These are phyloP conservation scores for Moxostoma hubbsi DNA, from an alignment of 2,797 vertebrate species.

Conservation along the genomic window DNA sequence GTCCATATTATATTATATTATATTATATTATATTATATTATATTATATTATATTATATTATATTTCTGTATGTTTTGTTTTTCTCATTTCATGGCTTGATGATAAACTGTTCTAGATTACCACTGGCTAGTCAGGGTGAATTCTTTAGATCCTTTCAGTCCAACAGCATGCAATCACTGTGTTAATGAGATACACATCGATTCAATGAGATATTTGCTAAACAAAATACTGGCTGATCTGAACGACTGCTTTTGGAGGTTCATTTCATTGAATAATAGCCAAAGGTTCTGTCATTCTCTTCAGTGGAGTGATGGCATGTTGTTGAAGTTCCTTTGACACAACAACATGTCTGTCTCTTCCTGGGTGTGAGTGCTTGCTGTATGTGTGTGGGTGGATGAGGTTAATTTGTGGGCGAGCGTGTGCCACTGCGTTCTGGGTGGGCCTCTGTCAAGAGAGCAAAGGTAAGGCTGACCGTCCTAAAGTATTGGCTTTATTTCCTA, in stretches of 20 bases:
- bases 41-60: too few species aligned
- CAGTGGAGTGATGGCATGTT: conserved; percentile 36
- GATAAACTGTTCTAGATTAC: too few species aligned
- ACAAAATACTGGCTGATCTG: conserved; percentile 26
- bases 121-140: too few species aligned
- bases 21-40: too few species aligned
- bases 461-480: conserved; percentile 47
- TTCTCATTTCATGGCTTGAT: too few species aligned
- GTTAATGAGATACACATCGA: too few species aligned
- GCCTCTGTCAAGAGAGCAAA: conserved; percentile 43
- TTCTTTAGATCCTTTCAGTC: too few species aligned
- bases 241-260: conserved; percentile 7
- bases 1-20: too few species aligned
- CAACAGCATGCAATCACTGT: too few species aligned
- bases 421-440: conserved; percentile 52
- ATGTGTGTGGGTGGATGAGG: conserved; percentile 42
- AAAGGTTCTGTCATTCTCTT: conserved; percentile 43
- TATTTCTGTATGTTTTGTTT: too few species aligned
- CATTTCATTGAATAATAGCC: conserved; percentile 19
- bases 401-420: conserved; percentile 34
- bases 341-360: conserved; percentile 28
- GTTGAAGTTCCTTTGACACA: conserved; percentile 34
- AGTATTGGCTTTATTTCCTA: conserved; percentile 57
- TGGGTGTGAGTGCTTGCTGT: conserved; percentile 8
- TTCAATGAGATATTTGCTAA: conserved; percentile 3